Percentiles rank a stretch among this genome's conserved stretches.
phyloP scores from a whole-genome alignment of 2,888 invertebrate species.

The Dorcus hopei region DNA sequence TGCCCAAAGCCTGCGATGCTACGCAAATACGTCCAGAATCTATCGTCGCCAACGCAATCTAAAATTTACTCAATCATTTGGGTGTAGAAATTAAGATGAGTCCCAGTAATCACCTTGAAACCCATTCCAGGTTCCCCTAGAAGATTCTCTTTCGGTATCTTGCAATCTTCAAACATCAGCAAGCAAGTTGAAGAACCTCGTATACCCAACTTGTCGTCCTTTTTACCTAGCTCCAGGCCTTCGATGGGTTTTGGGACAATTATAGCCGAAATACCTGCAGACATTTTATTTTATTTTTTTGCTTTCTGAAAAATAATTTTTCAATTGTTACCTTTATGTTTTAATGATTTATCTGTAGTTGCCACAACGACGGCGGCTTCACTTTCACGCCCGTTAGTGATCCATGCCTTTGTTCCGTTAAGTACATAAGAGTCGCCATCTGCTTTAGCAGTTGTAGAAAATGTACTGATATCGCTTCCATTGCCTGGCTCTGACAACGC shows the following conservation, averaged over 20 bases:
- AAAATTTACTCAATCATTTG: neutral
- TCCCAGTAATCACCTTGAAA: constrained; percentile 62
- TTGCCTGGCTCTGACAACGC: constrained; percentile 92
- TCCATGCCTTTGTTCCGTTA: constrained; percentile 93
- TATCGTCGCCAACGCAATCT: constrained; percentile 89
- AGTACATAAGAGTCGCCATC: constrained; percentile 69
- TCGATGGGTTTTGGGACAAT: constrained; percentile 77
- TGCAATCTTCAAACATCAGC: constrained; percentile 89
- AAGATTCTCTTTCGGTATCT: constrained; percentile 76
- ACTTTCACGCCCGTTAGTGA: constrained; percentile 89
- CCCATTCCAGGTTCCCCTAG: constrained; percentile 83
- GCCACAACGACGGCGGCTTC: constrained; percentile 83
- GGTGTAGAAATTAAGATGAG: neutral
- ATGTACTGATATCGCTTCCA: constrained; percentile 96
- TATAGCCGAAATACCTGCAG: constrained; percentile 81
- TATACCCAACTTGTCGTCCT: constrained; percentile 84
- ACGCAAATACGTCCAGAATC: constrained; percentile 91
- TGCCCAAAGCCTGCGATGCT: constrained; percentile 89
- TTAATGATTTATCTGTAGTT: constrained; percentile 79
- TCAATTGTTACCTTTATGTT: constrained; percentile 56
- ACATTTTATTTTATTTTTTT: neutral
- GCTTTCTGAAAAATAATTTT: too few relatives aligned
- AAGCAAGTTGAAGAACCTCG: constrained; percentile 85
- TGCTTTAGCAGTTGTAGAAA: constrained; percentile 77
- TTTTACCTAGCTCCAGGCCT: constrained; percentile 86